Conservation (phyloP, 2,113 vertebrate species). For the Phalacrocorax aristotelis region DNA sequence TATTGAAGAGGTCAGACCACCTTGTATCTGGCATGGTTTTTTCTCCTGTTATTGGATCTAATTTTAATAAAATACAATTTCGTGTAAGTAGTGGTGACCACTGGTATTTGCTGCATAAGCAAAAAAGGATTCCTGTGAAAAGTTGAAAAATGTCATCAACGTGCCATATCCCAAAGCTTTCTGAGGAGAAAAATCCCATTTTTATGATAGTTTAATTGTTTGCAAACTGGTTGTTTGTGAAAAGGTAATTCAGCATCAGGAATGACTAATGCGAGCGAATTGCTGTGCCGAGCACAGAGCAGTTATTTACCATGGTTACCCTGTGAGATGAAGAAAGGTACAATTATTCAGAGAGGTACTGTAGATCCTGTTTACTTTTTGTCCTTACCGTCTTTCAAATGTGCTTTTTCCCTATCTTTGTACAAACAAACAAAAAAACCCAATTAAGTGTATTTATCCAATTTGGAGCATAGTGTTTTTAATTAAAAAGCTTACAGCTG, state of each 20-base stretch:
- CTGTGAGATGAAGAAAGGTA: background rate
- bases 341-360: conserved; percentile 2
- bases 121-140: background rate
- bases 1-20: too few species aligned
- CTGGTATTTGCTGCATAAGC: background rate
- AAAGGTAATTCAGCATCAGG: background rate
- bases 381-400: background rate
- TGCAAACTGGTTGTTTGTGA: background rate
- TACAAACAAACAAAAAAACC: background rate
- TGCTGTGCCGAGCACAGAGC: background rate
- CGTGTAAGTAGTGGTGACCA: background rate
- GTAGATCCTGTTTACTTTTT: background rate
- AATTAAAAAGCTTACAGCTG: background rate
- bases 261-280: background rate
- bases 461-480: background rate
- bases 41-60: background rate
- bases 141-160: accelerated
- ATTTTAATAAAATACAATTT: accelerated
- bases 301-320: conserved; percentile 52
- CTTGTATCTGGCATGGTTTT: accelerated
- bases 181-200: background rate
- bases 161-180: background rate
- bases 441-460: background rate
- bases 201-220: conserved; percentile 40
- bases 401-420: background rate